Evolutionary conservation across 2,113 vertebrate genomes (phyloP).

Genomic region (Ammodytes dubius): DNA sequence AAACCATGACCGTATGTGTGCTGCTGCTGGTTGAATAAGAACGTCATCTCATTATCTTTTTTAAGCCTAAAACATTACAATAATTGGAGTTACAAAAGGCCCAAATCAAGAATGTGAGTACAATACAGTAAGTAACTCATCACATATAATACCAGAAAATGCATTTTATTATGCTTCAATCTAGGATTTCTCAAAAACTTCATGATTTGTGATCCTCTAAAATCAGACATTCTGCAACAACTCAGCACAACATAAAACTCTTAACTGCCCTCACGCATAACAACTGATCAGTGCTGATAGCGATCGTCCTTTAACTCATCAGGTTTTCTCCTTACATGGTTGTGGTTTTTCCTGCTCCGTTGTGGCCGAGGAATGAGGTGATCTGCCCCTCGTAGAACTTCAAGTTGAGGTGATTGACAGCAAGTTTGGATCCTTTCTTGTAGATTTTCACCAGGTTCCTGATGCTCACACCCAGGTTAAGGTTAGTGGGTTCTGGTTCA

Average conservation of each 20-base stretch:
- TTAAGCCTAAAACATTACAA: background rate
- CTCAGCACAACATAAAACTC: background rate
- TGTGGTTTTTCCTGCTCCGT: constrained; percentile 93
- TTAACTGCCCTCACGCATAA: background rate
- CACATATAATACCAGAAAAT: background rate
- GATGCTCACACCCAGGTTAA: constrained; percentile 87
- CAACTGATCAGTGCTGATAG: background rate
- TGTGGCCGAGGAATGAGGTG: constrained; percentile 93
- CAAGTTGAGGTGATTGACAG: constrained; percentile 89
- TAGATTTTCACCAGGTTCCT: constrained; percentile 91
- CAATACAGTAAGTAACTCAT: background rate
- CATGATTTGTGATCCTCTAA: too few species aligned
- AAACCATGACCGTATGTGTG: background rate
- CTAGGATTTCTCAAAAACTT: too few species aligned
- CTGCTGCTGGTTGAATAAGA: background rate
- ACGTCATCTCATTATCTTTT: background rate
- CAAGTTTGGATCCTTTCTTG: constrained; percentile 82
- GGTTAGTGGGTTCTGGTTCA: constrained; percentile 84
- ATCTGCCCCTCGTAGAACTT: constrained; percentile 93
- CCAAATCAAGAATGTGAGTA: background rate
- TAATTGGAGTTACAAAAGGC: background rate
- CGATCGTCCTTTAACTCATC: background rate
- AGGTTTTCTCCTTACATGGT: constrained; percentile 86
- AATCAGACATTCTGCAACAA: background rate
- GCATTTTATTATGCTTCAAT: too few species aligned